Evolutionary conservation across 2,113 vertebrate species (phyloP).

Genomic region (Aspiorhynchus laticeps): DNA sequence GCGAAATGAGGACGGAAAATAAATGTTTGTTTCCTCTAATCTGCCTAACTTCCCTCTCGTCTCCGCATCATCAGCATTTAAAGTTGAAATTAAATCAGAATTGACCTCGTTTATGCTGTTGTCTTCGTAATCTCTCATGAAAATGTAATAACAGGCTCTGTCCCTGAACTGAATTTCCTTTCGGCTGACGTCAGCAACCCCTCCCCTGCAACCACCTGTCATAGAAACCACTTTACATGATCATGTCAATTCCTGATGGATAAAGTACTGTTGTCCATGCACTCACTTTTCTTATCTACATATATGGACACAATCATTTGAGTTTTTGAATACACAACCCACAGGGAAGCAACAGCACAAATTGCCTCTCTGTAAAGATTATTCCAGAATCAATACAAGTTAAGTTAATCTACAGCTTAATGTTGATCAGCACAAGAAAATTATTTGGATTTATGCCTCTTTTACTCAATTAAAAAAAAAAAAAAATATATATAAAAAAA

Average conservation of each 20-base stretch:
- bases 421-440: neutral
- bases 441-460: neutral
- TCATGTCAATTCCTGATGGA: neutral
- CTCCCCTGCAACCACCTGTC: neutral
- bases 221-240: conserved; percentile 11
- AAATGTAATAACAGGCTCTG: neutral
- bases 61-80: neutral
- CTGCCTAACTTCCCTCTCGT: neutral
- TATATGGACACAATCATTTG: neutral
- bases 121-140: conserved; percentile 20
- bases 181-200: neutral
- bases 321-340: neutral
- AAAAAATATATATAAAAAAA: neutral
- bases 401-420: neutral
- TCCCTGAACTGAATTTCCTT: conserved; percentile 18
- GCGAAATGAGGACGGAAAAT: conserved; percentile 46
- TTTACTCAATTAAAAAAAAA: neutral
- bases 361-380: neutral
- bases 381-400: neutral
- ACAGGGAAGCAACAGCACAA: neutral
- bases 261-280: neutral
- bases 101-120: neutral
- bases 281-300: neutral
- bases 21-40: conserved; percentile 13
- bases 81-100: conserved; percentile 24